A percentile compares a stretch with the other conserved stretches of the same genome.
Evolutionary conservation across 2,797 vertebrate species (phyloP).

Genomic region (Gambelia wislizenii): DNA sequence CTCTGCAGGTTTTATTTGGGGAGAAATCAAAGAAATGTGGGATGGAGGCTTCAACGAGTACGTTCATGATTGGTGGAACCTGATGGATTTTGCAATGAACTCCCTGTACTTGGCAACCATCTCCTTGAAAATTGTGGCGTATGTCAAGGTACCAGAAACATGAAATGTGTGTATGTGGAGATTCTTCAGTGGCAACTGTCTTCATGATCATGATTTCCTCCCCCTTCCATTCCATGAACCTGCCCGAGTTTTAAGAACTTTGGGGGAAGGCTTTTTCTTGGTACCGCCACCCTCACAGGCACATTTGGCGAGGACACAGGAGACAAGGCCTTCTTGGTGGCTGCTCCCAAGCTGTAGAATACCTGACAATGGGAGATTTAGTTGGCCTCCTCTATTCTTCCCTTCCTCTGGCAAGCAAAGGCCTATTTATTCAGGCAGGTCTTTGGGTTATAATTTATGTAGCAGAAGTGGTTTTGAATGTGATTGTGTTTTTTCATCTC

Average conservation of each 20-base stretch:
- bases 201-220: not conserved
- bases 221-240: not conserved
- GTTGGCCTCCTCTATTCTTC: too few relatives aligned
- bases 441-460: too few relatives aligned
- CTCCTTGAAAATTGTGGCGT: constrained; percentile 97
- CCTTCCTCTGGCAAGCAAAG: too few relatives aligned
- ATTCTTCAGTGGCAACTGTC: not conserved
- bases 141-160: constrained; percentile 88
- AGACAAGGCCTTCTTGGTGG: too few relatives aligned
- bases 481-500: too few relatives aligned
- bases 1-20: constrained; percentile 95
- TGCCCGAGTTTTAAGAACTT: too few relatives aligned
- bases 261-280: not conserved
- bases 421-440: too few relatives aligned
- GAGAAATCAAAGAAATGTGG: constrained; percentile 99
- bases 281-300: not conserved
- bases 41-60: constrained; percentile 98
- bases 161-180: not conserved
- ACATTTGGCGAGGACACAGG: not conserved
- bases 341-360: too few relatives aligned
- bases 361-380: too few relatives aligned
- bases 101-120: constrained; percentile 98
- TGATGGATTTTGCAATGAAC: constrained; percentile 99
- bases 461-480: too few relatives aligned
- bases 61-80: constrained; percentile 98